These are phyloP conservation scores for Thymelicus lineola DNA, from an alignment of 2,888 invertebrate species.

Conservation along the genomic window DNA sequence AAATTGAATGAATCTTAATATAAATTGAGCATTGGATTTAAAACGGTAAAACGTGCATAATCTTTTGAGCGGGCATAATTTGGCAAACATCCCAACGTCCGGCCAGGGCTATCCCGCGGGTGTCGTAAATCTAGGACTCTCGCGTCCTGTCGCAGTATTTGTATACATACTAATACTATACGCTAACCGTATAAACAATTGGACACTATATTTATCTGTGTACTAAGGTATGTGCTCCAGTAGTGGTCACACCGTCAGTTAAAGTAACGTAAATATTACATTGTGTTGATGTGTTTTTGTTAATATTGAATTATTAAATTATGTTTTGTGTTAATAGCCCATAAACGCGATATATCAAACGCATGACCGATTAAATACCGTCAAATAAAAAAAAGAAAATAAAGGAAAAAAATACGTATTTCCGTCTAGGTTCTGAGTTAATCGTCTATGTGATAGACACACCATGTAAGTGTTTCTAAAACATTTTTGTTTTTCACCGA, in stretches of 20 bases:
- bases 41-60: conserved; percentile 4
- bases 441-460: no score
- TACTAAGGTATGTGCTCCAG: neutral
- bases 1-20: neutral
- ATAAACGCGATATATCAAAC: no score
- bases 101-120: conserved; percentile 51
- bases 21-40: neutral
- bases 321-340: no score
- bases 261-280: no score
- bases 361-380: no score
- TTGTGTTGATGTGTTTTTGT: no score
- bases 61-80: conserved; percentile 62
- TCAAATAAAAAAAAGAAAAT: no score
- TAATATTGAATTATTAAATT: no score
- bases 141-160: conserved; percentile 62
- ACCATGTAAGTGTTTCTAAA: no score
- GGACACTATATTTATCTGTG: neutral
- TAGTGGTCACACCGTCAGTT: neutral
- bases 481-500: no score
- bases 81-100: conserved; percentile 64
- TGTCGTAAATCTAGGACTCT: conserved; percentile 54
- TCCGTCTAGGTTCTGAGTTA: no score
- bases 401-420: no score
- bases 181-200: conserved; percentile 3
- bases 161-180: conserved; percentile 65